Conservation (phyloP, 2,113 vertebrate genomes). For the Thermophis baileyi region DNA sequence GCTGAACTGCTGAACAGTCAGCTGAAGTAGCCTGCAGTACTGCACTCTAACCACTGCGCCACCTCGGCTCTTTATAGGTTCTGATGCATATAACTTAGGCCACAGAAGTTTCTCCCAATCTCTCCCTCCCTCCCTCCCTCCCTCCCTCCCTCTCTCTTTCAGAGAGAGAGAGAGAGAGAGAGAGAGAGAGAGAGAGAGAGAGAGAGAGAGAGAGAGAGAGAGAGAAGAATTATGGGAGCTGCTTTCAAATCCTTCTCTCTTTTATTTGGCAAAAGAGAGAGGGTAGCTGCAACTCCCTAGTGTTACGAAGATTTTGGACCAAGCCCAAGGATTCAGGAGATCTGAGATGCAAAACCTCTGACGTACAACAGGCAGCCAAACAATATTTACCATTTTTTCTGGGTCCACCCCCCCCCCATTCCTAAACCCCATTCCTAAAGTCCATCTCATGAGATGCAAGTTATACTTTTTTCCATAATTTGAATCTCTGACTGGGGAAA, state of each 20-base stretch:
- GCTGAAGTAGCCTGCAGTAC: too few species aligned
- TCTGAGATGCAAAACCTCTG: neutral
- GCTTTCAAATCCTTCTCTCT: neutral
- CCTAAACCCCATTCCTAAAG: neutral
- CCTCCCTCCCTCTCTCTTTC: neutral
- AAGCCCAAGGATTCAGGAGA: neutral
- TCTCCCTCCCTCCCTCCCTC: too few species aligned
- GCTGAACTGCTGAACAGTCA: too few species aligned
- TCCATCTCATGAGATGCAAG: neutral
- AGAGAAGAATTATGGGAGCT: neutral
- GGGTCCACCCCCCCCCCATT: neutral
- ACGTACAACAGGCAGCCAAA: neutral
- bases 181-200: too few species aligned
- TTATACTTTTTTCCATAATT: neutral
- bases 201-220: too few species aligned
- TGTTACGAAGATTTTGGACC: neutral
- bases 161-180: too few species aligned
- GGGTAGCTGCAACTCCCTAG: neutral
- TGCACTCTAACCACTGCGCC: too few species aligned
- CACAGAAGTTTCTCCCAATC: too few species aligned
- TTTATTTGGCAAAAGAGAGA: neutral
- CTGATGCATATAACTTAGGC: neutral
- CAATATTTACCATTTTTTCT: neutral
- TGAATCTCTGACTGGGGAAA: neutral
- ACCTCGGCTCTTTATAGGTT: too few species aligned